Conservation (phyloP, 2,113 vertebrate genomes). For the Uria aalge region DNA sequence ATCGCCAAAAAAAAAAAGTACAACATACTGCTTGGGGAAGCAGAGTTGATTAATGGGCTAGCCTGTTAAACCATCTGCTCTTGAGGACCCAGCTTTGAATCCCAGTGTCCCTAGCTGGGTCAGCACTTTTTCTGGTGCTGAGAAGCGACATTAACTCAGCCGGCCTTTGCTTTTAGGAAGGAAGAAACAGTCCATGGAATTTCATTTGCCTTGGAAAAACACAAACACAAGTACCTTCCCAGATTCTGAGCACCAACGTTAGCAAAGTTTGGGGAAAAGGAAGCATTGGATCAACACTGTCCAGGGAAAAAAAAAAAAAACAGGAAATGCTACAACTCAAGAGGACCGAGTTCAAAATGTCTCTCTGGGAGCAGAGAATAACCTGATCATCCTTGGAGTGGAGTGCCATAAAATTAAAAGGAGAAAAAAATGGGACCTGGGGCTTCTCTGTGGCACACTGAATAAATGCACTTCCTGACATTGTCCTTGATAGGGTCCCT, state of each 20-base stretch:
- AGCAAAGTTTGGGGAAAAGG: background rate
- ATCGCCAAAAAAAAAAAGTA: background rate
- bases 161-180: slow-evolving; percentile 53
- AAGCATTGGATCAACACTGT: background rate
- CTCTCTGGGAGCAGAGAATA: background rate
- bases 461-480: background rate
- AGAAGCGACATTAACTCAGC: slow-evolving; percentile 67
- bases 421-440: background rate
- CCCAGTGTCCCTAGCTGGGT: slow-evolving; percentile 71
- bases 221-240: background rate
- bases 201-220: slow-evolving; percentile 56
- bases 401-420: background rate
- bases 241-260: background rate
- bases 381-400: background rate
- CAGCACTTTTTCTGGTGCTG: slow-evolving; percentile 73
- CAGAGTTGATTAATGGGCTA: slow-evolving; percentile 71
- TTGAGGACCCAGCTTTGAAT: slow-evolving; percentile 57
- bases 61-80: slow-evolving; percentile 66
- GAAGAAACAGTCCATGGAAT: slow-evolving; percentile 66
- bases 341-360: background rate
- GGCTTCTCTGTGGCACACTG: background rate
- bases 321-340: background rate
- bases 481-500: background rate
- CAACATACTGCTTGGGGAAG: slow-evolving; percentile 36
- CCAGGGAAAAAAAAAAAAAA: background rate